A percentile compares a stretch with the other conserved stretches of the same genome.
Conservation (phyloP, 2,888 invertebrate species). For the Lottia scabra region DNA sequence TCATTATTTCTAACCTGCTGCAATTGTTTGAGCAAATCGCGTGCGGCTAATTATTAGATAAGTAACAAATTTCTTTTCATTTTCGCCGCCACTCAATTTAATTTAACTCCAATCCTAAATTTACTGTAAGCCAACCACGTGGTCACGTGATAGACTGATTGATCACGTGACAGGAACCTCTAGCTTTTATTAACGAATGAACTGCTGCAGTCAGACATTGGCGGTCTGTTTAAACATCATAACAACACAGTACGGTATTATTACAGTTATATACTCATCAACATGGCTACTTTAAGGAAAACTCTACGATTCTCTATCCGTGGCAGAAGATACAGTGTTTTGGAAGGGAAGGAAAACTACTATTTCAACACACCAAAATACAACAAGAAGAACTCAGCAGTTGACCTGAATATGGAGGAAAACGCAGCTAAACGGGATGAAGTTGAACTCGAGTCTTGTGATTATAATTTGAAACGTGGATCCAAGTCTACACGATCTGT, state of each 20-base stretch:
- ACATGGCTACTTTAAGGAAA: constrained; percentile 35
- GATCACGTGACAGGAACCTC: not conserved
- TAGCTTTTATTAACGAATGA: not conserved
- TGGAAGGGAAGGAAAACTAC: constrained; percentile 48
- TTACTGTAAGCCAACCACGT: not conserved
- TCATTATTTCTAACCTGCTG: too few species aligned
- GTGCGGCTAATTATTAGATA: not conserved
- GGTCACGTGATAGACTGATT: not conserved
- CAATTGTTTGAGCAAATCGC: not conserved
- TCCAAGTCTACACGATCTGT: constrained; percentile 51
- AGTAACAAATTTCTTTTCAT: not conserved
- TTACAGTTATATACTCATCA: not conserved
- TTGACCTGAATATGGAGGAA: not conserved
- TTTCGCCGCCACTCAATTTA: not conserved
- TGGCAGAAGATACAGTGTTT: constrained; percentile 42
- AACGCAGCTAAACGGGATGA: constrained; percentile 11
- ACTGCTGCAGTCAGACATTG: not conserved
- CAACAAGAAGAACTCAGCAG: constrained; percentile 14
- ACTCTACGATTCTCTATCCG: constrained; percentile 42
- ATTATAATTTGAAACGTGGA: constrained; percentile 34
- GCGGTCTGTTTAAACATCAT: constrained; percentile 1
- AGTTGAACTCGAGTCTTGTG: not conserved
- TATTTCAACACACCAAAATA: constrained; percentile 41
- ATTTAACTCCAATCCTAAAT: not conserved
- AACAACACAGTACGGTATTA: not conserved